These are phyloP conservation scores for Phalloptychus januarius DNA, from an alignment of 2,797 vertebrate genomes.

Conservation along the genomic window DNA sequence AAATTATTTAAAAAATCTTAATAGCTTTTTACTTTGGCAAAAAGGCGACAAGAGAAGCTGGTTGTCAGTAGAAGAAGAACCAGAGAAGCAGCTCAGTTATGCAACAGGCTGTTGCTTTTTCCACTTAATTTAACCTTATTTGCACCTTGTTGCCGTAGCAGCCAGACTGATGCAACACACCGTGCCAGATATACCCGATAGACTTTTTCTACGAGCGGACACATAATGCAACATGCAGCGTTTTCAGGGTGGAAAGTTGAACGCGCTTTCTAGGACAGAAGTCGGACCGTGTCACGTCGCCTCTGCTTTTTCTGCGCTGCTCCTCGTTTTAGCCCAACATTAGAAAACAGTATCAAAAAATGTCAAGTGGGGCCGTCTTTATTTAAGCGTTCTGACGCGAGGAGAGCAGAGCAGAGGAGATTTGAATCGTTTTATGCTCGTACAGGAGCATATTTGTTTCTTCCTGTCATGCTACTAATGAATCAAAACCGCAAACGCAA, in stretches of 20 bases:
- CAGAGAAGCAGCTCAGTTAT: neutral
- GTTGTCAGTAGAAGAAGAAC: neutral
- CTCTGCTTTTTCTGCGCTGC: neutral
- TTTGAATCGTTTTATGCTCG: neutral
- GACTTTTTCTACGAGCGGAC: neutral
- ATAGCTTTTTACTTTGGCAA: neutral
- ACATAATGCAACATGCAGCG: neutral
- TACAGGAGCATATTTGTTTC: no score
- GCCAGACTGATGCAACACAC: neutral
- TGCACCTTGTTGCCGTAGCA: neutral
- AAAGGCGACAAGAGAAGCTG: neutral
- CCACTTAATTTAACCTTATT: neutral
- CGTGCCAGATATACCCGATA: neutral
- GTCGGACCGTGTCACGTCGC: neutral
- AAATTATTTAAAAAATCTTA: neutral
- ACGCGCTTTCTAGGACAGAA: neutral
- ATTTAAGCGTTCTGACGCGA: neutral
- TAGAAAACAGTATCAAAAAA: neutral
- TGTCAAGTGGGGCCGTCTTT: neutral
- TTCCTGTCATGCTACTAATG: neutral
- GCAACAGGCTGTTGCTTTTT: neutral
- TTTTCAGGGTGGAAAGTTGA: neutral
- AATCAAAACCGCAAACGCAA: neutral
- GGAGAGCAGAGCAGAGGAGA: neutral
- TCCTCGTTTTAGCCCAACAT: neutral